Conservation (phyloP, 2,888 invertebrate species). For the Lutraria lutraria region DNA sequence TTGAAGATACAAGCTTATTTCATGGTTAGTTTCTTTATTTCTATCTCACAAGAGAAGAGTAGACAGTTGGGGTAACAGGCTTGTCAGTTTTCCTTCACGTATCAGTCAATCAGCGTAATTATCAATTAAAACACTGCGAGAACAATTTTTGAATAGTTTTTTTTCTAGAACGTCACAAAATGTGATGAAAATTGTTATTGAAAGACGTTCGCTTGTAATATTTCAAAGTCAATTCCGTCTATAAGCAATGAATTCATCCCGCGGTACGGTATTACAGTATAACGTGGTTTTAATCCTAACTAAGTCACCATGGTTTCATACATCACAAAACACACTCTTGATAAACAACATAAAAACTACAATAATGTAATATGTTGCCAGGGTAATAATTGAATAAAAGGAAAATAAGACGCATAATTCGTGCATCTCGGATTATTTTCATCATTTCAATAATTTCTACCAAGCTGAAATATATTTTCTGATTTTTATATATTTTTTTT, state of each 20-base stretch:
- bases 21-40: constrained; percentile 24
- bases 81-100: constrained; percentile 10
- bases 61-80: neutral
- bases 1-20: constrained; percentile 5
- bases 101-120: constrained; percentile 11
- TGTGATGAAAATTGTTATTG: constrained; percentile 3
- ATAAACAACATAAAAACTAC: too few species aligned
- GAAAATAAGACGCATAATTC: too few species aligned
- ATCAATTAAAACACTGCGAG: constrained; percentile 2
- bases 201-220: neutral
- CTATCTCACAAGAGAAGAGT: neutral
- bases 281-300: neutral
- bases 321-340: too few species aligned
- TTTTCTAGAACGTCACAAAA: constrained; percentile 26
- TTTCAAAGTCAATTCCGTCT: neutral
- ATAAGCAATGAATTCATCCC: neutral
- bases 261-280: neutral
- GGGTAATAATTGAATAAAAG: too few species aligned
- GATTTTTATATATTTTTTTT: too few species aligned
- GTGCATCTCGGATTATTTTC: too few species aligned
- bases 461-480: too few species aligned
- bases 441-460: too few species aligned
- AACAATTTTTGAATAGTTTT: neutral
- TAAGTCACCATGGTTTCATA: neutral
- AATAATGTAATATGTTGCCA: too few species aligned